Percentiles rank a stretch among this genome's conserved stretches.
These are phyloP conservation scores for Oryzaephilus surinamensis DNA, from an alignment of 1,140 invertebrate genomes.

Conservation along the genomic window DNA sequence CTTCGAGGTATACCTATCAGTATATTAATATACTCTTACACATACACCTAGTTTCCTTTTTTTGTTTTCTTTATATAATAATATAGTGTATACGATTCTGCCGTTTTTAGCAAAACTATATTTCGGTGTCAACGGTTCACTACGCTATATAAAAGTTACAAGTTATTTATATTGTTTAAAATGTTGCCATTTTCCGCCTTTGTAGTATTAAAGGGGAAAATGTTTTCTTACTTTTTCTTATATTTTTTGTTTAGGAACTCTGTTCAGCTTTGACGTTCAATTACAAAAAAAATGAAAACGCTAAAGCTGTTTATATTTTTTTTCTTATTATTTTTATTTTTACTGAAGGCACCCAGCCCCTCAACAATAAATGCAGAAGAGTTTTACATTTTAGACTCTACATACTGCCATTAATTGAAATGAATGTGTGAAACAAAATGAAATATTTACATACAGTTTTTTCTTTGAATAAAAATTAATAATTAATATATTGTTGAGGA, in stretches of 20 bases:
- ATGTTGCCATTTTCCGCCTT: slow-evolving; percentile 10
- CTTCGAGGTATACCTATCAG: slow-evolving; percentile 25
- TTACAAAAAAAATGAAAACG: too few relatives aligned
- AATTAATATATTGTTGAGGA: slow-evolving; percentile 32
- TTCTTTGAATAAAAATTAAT: background rate
- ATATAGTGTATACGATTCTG: slow-evolving; percentile 29
- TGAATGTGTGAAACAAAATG: too few relatives aligned
- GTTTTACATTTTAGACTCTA: slow-evolving; percentile 15
- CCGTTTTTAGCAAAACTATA: slow-evolving; percentile 32
- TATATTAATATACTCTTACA: slow-evolving; percentile 24
- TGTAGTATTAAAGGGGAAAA: too few relatives aligned
- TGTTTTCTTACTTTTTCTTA: slow-evolving; percentile 23
- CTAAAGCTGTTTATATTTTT: slow-evolving; percentile 6
- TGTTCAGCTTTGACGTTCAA: slow-evolving; percentile 29
- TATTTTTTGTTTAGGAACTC: slow-evolving; percentile 34
- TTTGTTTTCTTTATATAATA: slow-evolving; percentile 17
- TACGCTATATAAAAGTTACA: slow-evolving; percentile 33
- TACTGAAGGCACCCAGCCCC: slow-evolving; percentile 36
- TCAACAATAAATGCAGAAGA: slow-evolving; percentile 32
- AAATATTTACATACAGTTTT: too few relatives aligned
- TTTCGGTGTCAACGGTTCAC: slow-evolving; percentile 30
- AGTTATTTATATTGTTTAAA: slow-evolving; percentile 21
- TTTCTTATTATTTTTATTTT: slow-evolving; percentile 17
- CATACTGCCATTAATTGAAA: too few relatives aligned
- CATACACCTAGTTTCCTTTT: slow-evolving; percentile 25